Percentiles rank a stretch among this genome's conserved stretches.
Evolutionary conservation across 2,113 vertebrate genomes (phyloP).

Genomic region (Megatriorchis doriae): DNA sequence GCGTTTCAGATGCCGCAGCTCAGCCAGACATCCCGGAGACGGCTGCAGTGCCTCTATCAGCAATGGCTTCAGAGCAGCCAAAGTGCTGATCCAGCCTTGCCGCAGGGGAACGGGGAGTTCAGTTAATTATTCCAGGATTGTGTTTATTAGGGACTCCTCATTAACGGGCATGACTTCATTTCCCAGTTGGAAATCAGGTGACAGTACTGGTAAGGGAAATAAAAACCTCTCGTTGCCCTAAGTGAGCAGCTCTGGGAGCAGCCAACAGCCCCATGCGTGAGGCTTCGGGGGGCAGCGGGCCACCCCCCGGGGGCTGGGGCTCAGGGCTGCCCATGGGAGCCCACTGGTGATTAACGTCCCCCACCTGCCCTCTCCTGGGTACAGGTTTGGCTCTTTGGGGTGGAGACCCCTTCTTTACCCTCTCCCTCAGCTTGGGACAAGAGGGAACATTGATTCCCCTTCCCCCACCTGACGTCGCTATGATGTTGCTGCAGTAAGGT

Average conservation of each 20-base stretch:
- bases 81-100: neutral
- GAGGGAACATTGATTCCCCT: neutral
- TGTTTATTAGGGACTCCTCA: neutral
- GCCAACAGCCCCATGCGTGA: accelerated
- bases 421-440: neutral
- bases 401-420: no score
- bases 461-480: neutral
- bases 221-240: neutral
- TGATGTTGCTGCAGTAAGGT: neutral
- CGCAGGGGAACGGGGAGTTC: accelerated
- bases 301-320: neutral
- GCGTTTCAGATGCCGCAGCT: accelerated
- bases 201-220: neutral
- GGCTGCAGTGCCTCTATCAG: neutral
- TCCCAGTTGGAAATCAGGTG: neutral
- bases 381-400: neutral
- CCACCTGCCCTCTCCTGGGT: neutral
- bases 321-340: neutral
- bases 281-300: neutral
- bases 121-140: neutral
- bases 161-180: neutral
- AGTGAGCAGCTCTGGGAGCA: neutral
- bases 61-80: neutral
- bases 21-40: neutral
- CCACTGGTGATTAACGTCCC: neutral